Evolutionary conservation across 2,888 invertebrate genomes (phyloP), one percentile per base, ranked within the genome.

Genomic region (Anorthoa munda): DNA sequence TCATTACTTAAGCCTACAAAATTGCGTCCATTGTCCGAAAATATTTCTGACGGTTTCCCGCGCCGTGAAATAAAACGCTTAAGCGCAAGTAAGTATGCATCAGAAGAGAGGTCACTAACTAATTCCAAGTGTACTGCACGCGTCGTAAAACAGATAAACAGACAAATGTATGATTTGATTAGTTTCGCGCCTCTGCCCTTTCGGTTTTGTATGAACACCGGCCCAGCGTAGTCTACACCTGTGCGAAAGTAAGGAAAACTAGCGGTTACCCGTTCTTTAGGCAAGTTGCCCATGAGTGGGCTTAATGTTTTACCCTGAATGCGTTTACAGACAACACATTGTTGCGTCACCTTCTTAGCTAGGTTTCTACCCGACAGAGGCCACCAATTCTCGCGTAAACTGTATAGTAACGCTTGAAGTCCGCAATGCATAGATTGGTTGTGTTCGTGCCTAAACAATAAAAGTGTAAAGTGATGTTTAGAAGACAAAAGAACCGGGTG

Each of bases 401-500:
- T 39, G 39, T 60, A 60, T 1, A 60, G 60, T 11, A 60, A 45
- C 15, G 21, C 60, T 60, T 60, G 26, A 45, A 45, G 45, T 60
- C 60, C 60, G 17, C 60, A 60, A 45, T 60, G 60, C 21, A 61
- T 45, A 45, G 21, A 45, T 12, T 61, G 45, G 45, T 31, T 58
- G 26, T 58, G 58, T 31, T 60, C 60, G 21, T 60, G 39, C 39
- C 39, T 60, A 15, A 60, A 60, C n/a, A 60, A 17, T 60, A 60
- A 21, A 39, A 45, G 39, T 21, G 60, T 45, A 45, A 60, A 39
- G 15, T 59, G 13, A n/a, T 59, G 59, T 2, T 59, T 31, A 9
- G n/a, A 59, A 39, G 59, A 59, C 15, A 59, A 59, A n/a, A 59
- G 59, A 59, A 59, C n/a, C 39, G 59, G 59, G 3, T 59, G 39